Evolutionary conservation across 2,797 vertebrate genomes (phyloP).

Genomic region (Eulemur rubriventer): DNA sequence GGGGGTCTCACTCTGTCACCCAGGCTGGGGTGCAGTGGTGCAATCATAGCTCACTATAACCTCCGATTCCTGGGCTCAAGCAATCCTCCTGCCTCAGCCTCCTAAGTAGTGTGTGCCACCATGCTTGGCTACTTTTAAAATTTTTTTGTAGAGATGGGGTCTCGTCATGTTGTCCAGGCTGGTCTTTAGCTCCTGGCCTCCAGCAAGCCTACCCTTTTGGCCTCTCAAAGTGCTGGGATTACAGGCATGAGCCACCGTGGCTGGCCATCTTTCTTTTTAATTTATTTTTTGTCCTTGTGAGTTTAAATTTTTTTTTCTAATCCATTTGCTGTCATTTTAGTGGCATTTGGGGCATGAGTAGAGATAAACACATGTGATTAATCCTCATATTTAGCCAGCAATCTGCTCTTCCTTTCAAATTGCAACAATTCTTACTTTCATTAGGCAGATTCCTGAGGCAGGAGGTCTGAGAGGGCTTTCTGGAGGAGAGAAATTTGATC

Average conservation of each 20-base stretch:
- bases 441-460: conserved; percentile 42
- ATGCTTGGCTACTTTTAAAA: not conserved
- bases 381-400: conserved; percentile 25
- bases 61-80: not conserved
- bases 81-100: not conserved
- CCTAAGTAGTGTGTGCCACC: not conserved
- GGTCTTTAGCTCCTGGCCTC: not conserved
- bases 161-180: not conserved
- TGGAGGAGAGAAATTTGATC: conserved; percentile 63
- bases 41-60: not conserved
- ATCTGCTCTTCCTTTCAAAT: conserved; percentile 12
- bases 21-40: not conserved
- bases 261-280: not conserved
- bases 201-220: not conserved
- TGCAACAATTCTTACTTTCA: conserved; percentile 46
- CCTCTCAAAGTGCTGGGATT: not conserved
- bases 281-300: too few relatives aligned
- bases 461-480: conserved; percentile 45
- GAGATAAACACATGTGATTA: not conserved
- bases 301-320: not conserved
- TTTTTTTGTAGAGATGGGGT: not conserved
- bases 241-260: not conserved
- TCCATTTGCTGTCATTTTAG: not conserved
- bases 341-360: conserved; percentile 35
- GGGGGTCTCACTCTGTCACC: too few relatives aligned